A percentile compares a stretch with the other conserved stretches of the same genome.
Evolutionary conservation across 1,140 invertebrate genomes (phyloP).

Genomic region (Hylaeus volcanicus): DNA sequence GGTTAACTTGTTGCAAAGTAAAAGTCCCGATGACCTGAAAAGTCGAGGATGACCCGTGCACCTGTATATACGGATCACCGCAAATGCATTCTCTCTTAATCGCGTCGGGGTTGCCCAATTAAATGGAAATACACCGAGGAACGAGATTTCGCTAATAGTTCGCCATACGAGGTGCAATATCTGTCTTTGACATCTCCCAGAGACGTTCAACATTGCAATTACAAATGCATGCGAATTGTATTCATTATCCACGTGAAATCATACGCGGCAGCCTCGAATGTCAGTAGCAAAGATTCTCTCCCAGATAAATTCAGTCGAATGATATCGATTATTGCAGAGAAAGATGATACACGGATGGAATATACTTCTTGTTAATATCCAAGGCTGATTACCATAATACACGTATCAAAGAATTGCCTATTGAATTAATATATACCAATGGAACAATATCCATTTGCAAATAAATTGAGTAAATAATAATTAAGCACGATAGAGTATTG

Average conservation of each 20-base stretch:
- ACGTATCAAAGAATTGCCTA: no score
- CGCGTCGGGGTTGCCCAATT: constrained; percentile 42
- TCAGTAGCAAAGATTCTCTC: neutral
- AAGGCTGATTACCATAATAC: no score
- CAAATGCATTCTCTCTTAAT: constrained; percentile 22
- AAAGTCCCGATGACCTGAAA: constrained; percentile 31
- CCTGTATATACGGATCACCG: constrained; percentile 33
- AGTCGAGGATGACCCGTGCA: constrained; percentile 23
- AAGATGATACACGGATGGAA: no score
- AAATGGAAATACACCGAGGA: constrained; percentile 9
- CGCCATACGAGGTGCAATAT: neutral
- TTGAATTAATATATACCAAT: no score
- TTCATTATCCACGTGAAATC: no score
- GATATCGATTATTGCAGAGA: no score
- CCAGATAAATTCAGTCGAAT: neutral
- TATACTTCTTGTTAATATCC: no score
- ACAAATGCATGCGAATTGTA: neutral
- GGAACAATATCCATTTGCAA: no score
- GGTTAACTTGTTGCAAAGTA: constrained; percentile 25
- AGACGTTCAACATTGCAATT: neutral
- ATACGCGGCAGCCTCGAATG: neutral
- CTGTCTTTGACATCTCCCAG: no score
- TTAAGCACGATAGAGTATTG: no score
- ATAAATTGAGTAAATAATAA: no score
- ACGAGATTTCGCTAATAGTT: constrained; percentile 2